Evolutionary conservation across 2,888 invertebrate species (phyloP), one percentile per base, ranked within the genome.

Genomic region (Myopa testacea): DNA sequence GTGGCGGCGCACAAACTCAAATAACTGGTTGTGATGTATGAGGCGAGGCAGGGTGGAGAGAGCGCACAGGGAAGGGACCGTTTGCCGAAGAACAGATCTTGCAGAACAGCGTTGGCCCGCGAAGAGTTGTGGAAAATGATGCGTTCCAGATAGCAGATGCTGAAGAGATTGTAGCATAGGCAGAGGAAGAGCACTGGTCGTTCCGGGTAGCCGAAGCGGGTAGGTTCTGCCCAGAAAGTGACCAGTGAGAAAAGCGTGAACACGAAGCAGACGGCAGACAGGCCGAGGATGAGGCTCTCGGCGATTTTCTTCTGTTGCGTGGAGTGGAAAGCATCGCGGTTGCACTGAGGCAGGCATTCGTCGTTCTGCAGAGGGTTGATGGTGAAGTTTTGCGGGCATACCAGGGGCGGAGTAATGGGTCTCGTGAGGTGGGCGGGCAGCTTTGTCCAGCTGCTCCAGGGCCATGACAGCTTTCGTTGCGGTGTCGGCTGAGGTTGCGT

Each of bases 151-250:
- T 95, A 94, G 50, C 95, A 93, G 5, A 95, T 89, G 0, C 95
- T 94, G 40, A 95, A 93, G 74, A 95, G 91, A 83, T 95, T 94
- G 88, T 96, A 96, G 89, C 97, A 97, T 0, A 96, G 92, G 6
- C 97, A 95, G 80, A 97, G 91, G 90, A 96, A 98, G 78, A 98
- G 93, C 60, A 96, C 95, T 0, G 98, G 97, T 67, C 97, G 91
- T 86, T 98, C 98, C 0, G 98, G 98, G 90, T 98, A 98, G 62
- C 95, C 93, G 88, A 98, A 98, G 75, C 98, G 91, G 58, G 94
- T 92, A 50, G 96, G 95, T 86, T 98, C 97, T 62, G 97, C 94
- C 90, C 96, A 93, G 89, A 96, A 97, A 0, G 98, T 98, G 72
- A 95, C 90, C 82, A 95, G 89, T 0, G 95, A 94, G 88, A 98